Conservation (phyloP, 35 echinoderm and acorn worm genomes). For the Ophioderma brevispina region DNA sequence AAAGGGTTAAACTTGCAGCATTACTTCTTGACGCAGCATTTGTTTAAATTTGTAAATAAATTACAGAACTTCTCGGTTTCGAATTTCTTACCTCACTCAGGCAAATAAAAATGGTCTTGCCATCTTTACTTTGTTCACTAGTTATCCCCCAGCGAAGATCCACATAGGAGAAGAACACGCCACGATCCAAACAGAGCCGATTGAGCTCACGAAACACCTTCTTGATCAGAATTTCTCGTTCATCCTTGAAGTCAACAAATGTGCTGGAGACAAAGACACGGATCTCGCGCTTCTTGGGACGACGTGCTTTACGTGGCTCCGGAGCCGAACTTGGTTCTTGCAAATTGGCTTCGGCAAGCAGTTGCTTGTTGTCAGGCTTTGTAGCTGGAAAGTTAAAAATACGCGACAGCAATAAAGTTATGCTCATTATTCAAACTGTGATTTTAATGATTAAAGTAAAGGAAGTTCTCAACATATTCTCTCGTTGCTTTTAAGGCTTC, state of each 20-base stretch:
- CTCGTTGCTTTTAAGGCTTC: too few species aligned
- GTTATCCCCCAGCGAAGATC: conserved; percentile 96
- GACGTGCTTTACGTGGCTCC: neutral
- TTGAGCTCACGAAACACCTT: conserved; percentile 89
- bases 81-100: conserved; percentile 65
- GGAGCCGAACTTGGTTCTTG: neutral
- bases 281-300: conserved; percentile 81
- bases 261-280: conserved; percentile 93
- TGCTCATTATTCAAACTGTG: too few species aligned
- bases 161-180: conserved; percentile 92
- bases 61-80: neutral
- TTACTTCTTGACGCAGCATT: neutral
- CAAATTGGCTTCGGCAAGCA: neutral
- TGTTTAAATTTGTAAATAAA: neutral
- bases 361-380: neutral
- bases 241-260: conserved; percentile 80
- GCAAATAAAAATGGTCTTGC: conserved; percentile 86
- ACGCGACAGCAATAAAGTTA: too few species aligned
- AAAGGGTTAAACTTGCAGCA: neutral
- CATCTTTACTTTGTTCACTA: conserved; percentile 52
- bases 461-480: too few species aligned
- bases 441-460: too few species aligned
- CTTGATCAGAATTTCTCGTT: conserved; percentile 87
- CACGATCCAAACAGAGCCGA: conserved; percentile 76
- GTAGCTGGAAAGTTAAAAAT: neutral